Evolutionary conservation across 2,888 invertebrate genomes (phyloP).

Genomic region (Cancer borealis): DNA sequence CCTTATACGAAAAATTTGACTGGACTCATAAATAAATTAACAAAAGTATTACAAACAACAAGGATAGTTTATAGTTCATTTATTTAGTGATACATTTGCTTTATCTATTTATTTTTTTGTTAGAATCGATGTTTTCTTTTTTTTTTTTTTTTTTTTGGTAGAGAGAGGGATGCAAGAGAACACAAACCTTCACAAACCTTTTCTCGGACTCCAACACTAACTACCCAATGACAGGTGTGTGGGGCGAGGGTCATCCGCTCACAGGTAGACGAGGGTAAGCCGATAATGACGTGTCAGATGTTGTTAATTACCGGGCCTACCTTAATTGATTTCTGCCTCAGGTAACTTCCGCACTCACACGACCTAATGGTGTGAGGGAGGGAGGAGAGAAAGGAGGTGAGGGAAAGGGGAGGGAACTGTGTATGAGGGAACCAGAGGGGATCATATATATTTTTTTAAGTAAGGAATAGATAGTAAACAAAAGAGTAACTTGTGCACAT

Average conservation of each 20-base stretch:
- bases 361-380: constrained; percentile 39
- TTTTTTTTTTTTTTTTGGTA: background rate
- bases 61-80: too few relatives aligned
- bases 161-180: background rate
- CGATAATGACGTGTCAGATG: constrained; percentile 52
- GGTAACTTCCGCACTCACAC: constrained; percentile 55
- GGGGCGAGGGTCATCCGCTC: constrained; percentile 25
- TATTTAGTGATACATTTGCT: background rate
- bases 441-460: too few relatives aligned
- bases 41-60: background rate
- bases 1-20: background rate
- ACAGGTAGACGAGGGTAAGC: constrained; percentile 41
- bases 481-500: too few relatives aligned
- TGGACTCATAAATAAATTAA: background rate
- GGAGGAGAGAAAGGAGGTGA: background rate
- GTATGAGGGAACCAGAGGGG: background rate
- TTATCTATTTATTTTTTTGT: background rate
- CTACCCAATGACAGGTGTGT: constrained; percentile 23
- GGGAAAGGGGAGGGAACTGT: background rate
- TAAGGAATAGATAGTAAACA: too few relatives aligned
- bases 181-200: background rate
- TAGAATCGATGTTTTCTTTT: background rate
- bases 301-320: constrained; percentile 48
- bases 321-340: constrained; percentile 58
- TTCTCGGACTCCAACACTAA: background rate